phyloP scores from a whole-genome alignment of 2,113 vertebrate genomes.

The Paramisgurnus dabryanus region DNA sequence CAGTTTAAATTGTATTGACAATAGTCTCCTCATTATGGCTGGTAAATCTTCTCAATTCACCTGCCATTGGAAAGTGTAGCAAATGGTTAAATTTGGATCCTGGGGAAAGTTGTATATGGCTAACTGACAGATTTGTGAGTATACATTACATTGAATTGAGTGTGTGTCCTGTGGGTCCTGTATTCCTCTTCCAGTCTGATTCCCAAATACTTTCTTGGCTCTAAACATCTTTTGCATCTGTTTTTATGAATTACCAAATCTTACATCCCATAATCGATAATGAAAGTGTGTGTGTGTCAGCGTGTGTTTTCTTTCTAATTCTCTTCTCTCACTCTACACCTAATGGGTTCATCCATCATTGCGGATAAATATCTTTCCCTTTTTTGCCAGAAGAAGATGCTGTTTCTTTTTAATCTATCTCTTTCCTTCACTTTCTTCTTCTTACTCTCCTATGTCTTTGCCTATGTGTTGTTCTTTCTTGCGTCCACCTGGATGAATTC shows the following conservation, averaged over 20 bases:
- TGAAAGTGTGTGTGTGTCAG: constrained; percentile 36
- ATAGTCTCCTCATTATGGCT: no score
- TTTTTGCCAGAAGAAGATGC: constrained; percentile 3
- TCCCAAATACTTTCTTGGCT: constrained; percentile 40
- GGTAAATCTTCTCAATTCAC: no score
- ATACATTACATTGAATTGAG: not conserved
- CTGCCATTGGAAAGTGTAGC: no score
- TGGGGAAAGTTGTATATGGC: not conserved
- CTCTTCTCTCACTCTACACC: constrained; percentile 37
- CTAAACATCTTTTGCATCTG: constrained; percentile 26
- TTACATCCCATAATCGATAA: constrained; percentile 58
- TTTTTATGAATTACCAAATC: constrained; percentile 59
- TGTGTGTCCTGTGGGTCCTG: constrained; percentile 30
- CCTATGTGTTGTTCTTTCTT: not conserved
- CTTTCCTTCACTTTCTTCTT: constrained; percentile 2
- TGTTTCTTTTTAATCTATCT: not conserved
- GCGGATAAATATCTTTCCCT: constrained; percentile 9
- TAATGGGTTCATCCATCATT: not conserved
- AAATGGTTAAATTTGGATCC: no score
- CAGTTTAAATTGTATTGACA: no score
- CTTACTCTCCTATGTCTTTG: not conserved
- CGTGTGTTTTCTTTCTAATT: constrained; percentile 46
- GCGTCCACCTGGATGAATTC: constrained; percentile 1
- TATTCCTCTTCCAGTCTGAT: constrained; percentile 40
- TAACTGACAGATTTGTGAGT: constrained; percentile 7